These are phyloP conservation scores for Bilobella aurantiaca DNA, from an alignment of 1,140 invertebrate genomes.

Conservation along the genomic window DNA sequence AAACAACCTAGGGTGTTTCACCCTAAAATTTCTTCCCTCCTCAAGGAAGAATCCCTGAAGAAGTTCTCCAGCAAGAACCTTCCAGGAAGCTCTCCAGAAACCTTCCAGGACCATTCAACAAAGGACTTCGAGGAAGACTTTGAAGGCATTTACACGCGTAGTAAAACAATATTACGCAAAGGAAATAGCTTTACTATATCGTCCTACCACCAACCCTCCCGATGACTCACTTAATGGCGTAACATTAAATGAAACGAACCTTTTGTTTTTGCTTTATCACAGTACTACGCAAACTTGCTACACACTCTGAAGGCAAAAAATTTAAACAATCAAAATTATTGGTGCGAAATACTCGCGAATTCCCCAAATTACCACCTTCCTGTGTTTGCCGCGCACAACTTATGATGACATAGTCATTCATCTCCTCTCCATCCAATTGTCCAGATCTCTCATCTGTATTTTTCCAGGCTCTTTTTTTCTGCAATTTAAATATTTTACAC, in stretches of 20 bases:
- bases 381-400: not conserved
- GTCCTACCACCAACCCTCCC: slow-evolving; percentile 1
- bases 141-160: not conserved
- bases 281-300: not conserved
- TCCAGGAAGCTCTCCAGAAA: not conserved
- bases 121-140: too few relatives aligned
- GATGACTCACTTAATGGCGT: not conserved
- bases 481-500: not conserved
- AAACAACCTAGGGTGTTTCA: not conserved
- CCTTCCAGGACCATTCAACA: too few relatives aligned
- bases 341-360: not conserved
- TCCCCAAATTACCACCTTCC: not conserved
- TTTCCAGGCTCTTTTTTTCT: not conserved
- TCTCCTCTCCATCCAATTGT: too few relatives aligned
- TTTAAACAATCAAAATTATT: not conserved
- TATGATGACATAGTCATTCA: not conserved
- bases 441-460: not conserved
- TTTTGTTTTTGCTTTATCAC: not conserved
- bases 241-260: not conserved
- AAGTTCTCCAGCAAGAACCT: not conserved
- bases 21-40: not conserved
- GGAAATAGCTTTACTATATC: too few relatives aligned
- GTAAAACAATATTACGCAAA: slow-evolving; percentile 7
- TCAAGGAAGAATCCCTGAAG: not conserved
- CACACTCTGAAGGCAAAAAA: not conserved